phyloP scores from a whole-genome alignment of 1,140 invertebrate genomes.

The Gryllus bimaculatus region DNA sequence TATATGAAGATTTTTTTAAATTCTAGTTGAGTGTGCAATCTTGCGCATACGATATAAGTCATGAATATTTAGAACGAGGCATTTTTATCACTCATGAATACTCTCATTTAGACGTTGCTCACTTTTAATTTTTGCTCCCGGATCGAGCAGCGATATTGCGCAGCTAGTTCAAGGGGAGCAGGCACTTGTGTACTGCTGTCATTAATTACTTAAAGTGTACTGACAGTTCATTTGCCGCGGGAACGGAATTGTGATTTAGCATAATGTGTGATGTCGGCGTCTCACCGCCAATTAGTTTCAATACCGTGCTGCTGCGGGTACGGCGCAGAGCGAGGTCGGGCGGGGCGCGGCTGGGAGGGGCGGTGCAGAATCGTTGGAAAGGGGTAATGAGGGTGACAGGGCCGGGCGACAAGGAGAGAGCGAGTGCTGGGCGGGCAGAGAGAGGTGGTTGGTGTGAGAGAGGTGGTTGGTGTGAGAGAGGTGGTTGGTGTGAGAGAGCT shows the following conservation, averaged over 20 bases:
- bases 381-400: too few relatives aligned
- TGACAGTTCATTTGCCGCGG: background rate
- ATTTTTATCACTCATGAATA: too few relatives aligned
- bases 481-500: too few relatives aligned
- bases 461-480: too few relatives aligned
- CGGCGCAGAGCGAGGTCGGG: background rate
- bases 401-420: too few relatives aligned
- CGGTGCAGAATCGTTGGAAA: background rate
- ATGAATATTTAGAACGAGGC: too few relatives aligned
- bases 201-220: constrained; percentile 2
- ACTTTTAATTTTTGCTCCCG: background rate
- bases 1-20: too few relatives aligned
- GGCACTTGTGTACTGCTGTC: background rate
- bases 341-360: background rate
- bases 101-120: too few relatives aligned
- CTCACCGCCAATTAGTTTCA: constrained; percentile 3
- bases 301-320: background rate
- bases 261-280: constrained; percentile 3
- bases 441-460: too few relatives aligned
- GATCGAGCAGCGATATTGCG: background rate
- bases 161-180: background rate
- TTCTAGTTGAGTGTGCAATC: too few relatives aligned
- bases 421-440: too few relatives aligned
- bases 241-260: background rate
- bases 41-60: too few relatives aligned